Evolutionary conservation across 2,797 vertebrate genomes (phyloP).

Genomic region (Sciaenops ocellatus): DNA sequence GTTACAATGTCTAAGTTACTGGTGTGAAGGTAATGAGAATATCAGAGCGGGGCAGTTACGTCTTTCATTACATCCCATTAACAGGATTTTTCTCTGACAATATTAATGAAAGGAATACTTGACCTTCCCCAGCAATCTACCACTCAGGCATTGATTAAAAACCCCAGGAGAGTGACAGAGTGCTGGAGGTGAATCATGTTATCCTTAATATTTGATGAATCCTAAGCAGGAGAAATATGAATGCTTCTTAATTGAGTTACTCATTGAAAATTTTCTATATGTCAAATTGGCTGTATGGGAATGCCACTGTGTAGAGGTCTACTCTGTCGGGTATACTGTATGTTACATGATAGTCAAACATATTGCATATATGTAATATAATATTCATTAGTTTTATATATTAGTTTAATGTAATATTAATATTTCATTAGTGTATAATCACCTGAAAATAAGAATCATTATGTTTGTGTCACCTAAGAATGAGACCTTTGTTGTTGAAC

Average conservation of each 20-base stretch:
- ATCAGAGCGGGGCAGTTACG: conserved; percentile 57
- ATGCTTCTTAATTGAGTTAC: conserved; percentile 56
- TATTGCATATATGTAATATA: too few species aligned
- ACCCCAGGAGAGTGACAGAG: conserved; percentile 58
- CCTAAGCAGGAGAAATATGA: conserved; percentile 58
- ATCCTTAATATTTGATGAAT: conserved; percentile 80
- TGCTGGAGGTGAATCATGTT: conserved; percentile 64
- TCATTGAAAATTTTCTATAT: conserved; percentile 37
- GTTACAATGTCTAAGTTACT: conserved; percentile 30
- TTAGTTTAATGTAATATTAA: too few species aligned
- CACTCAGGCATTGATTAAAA: conserved; percentile 76
- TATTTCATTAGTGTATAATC: too few species aligned
- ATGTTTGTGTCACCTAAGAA: too few species aligned
- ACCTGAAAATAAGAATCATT: too few species aligned
- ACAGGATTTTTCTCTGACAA: conserved; percentile 67
- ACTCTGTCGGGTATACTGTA: too few species aligned
- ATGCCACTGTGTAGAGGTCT: background rate
- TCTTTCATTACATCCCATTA: conserved; percentile 73
- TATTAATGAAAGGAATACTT: conserved; percentile 77
- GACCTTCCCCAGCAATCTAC: conserved; percentile 75
- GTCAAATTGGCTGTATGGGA: background rate
- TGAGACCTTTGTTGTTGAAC: too few species aligned
- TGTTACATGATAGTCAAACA: too few species aligned
- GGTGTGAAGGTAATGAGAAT: conserved; percentile 39
- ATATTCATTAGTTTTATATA: too few species aligned